Percentiles rank a stretch among this genome's conserved stretches.
These are phyloP conservation scores for Eudemis profundana DNA, from an alignment of 2,888 invertebrate species.

Conservation along the genomic window DNA sequence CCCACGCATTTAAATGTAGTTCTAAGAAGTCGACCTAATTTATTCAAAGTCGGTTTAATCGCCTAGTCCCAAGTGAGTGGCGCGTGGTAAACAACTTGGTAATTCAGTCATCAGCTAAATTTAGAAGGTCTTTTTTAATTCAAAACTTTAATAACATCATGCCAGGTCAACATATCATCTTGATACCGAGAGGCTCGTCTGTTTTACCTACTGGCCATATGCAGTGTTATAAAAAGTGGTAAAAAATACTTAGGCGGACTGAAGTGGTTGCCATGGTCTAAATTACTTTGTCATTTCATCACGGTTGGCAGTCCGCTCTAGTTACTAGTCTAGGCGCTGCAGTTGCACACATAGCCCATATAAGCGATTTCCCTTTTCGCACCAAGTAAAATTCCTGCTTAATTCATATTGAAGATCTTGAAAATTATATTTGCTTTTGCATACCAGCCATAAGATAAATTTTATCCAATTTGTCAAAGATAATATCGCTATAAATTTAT, in stretches of 20 bases:
- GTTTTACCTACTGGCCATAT: not conserved
- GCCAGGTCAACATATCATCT: not conserved
- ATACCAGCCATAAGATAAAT: constrained; percentile 25
- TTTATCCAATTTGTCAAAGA: constrained; percentile 39
- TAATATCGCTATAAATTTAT: constrained; percentile 40
- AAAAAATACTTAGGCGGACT: too few relatives aligned
- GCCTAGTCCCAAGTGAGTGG: constrained; percentile 17
- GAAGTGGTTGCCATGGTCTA: too few relatives aligned
- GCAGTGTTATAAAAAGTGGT: too few relatives aligned
- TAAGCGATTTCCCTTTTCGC: not conserved
- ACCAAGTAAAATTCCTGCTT: not conserved
- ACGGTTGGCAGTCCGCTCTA: too few relatives aligned
- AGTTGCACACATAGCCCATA: too few relatives aligned
- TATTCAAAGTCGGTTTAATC: constrained; percentile 27
- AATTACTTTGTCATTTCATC: too few relatives aligned
- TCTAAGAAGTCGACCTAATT: constrained; percentile 40
- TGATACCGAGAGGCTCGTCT: not conserved
- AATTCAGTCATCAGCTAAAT: constrained; percentile 27
- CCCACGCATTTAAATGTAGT: constrained; percentile 24
- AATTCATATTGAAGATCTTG: constrained; percentile 5
- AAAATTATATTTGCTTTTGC: constrained; percentile 1
- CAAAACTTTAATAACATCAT: not conserved
- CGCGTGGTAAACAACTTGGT: constrained; percentile 28
- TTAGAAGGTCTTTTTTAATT: constrained; percentile 15
- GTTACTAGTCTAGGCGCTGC: too few relatives aligned